These are phyloP conservation scores for Phodopus roborovskii DNA, from an alignment of 2,113 vertebrate genomes.

Conservation along the genomic window DNA sequence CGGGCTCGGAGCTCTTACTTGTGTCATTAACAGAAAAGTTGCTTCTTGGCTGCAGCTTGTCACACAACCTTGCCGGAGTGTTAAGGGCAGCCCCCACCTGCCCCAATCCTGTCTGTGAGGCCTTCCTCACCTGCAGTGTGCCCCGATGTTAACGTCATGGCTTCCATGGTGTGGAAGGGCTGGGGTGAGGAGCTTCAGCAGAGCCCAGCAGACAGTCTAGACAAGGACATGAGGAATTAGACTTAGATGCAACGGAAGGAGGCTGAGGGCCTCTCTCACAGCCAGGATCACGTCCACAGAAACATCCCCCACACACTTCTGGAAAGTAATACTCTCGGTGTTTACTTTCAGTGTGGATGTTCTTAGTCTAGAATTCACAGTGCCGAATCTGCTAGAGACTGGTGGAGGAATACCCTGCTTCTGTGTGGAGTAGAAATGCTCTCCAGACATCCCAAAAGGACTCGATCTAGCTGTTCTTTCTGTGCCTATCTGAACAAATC, in stretches of 20 bases:
- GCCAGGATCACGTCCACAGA: background rate
- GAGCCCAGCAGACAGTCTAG: background rate
- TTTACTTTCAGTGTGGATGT: background rate
- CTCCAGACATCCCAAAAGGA: background rate
- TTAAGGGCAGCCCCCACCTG: background rate
- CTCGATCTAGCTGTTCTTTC: background rate
- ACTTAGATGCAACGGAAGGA: background rate
- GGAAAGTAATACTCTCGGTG: background rate
- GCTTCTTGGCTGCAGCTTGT: slow-evolving; percentile 20
- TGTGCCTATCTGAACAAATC: background rate
- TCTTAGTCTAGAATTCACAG: background rate
- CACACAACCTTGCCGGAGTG: background rate
- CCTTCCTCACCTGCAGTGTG: background rate
- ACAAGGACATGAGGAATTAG: background rate
- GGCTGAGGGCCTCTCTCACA: background rate
- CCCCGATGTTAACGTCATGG: accelerated
- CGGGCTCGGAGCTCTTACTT: background rate
- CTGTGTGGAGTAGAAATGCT: background rate
- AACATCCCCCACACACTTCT: background rate
- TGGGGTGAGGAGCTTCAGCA: background rate
- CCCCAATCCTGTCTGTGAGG: background rate
- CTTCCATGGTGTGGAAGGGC: background rate
- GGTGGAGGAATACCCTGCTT: background rate
- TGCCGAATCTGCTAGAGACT: background rate
- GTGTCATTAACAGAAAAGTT: background rate